A percentile compares a stretch with the other conserved stretches of the same genome.
Evolutionary conservation across 2,888 invertebrate species (phyloP).

Genomic region (Tenthredo mesomela): DNA sequence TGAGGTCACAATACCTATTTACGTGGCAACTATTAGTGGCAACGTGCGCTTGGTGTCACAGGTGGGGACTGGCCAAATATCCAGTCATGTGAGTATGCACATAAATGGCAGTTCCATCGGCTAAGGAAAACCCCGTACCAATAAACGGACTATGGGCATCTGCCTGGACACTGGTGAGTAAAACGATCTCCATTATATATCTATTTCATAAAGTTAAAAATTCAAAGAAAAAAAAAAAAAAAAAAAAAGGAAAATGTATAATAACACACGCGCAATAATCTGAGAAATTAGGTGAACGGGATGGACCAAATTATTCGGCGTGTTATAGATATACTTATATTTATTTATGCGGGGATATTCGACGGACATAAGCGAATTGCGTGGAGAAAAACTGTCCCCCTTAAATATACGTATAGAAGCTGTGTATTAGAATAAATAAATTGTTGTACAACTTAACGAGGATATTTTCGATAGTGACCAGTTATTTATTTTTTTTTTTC

Average conservation of each 20-base stretch:
- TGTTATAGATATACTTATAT: neutral
- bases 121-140: slow-evolving; percentile 32
- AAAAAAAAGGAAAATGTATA: neutral
- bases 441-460: no score
- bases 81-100: slow-evolving; percentile 47
- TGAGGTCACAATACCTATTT: slow-evolving; percentile 26
- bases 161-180: slow-evolving; percentile 79
- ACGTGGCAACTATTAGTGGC: slow-evolving; percentile 35
- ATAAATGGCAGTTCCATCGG: slow-evolving; percentile 49
- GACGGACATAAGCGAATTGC: no score
- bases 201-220: neutral
- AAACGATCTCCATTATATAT: neutral
- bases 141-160: slow-evolving; percentile 79
- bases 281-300: neutral
- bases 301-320: slow-evolving; percentile 15
- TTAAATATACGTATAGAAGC: no score
- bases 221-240: neutral
- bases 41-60: slow-evolving; percentile 45
- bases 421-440: no score
- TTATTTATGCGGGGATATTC: no score
- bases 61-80: slow-evolving; percentile 39
- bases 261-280: neutral
- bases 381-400: no score
- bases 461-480: no score
- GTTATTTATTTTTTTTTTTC: no score